A percentile compares a stretch with the other conserved stretches of the same genome.
phyloP scores from a whole-genome alignment of 2,797 vertebrate species.

The Phrynocephalus vlangalii region DNA sequence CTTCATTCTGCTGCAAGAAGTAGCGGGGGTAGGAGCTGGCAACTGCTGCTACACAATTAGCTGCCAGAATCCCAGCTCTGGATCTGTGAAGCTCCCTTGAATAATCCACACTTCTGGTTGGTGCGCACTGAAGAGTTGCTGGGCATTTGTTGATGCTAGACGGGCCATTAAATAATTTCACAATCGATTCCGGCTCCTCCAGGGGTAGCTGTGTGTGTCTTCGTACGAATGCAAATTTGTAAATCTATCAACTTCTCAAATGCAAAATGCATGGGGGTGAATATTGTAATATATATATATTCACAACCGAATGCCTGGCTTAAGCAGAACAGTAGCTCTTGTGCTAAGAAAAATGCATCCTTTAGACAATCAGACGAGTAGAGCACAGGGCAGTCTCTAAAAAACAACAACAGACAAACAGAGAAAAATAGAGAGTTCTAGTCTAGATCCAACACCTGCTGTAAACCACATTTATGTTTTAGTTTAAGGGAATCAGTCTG shows the following conservation, averaged over 20 bases:
- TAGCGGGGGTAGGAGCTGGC: background rate
- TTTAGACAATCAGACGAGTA: background rate
- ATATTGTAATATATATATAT: background rate
- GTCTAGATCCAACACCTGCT: background rate
- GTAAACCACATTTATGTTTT: constrained; percentile 13
- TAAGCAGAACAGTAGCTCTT: background rate
- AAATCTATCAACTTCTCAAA: constrained; percentile 33
- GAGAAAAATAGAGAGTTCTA: background rate
- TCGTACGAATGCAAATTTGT: constrained; percentile 42
- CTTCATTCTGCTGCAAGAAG: background rate
- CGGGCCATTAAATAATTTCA: constrained; percentile 13
- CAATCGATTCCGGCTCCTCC: constrained; percentile 16
- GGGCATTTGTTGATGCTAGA: constrained; percentile 18
- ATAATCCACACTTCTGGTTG: constrained; percentile 8
- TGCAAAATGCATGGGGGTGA: constrained; percentile 26
- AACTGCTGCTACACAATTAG: background rate
- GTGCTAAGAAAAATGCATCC: background rate
- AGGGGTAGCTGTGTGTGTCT: background rate
- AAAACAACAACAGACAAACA: background rate
- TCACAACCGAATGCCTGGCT: constrained; percentile 1
- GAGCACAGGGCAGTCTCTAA: background rate
- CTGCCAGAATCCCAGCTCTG: background rate
- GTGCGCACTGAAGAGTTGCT: constrained; percentile 29
- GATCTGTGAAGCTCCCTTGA: background rate
- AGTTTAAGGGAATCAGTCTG: constrained; percentile 19